phyloP scores from a whole-genome alignment of 2,888 invertebrate species.

The Chironomus tentans region DNA sequence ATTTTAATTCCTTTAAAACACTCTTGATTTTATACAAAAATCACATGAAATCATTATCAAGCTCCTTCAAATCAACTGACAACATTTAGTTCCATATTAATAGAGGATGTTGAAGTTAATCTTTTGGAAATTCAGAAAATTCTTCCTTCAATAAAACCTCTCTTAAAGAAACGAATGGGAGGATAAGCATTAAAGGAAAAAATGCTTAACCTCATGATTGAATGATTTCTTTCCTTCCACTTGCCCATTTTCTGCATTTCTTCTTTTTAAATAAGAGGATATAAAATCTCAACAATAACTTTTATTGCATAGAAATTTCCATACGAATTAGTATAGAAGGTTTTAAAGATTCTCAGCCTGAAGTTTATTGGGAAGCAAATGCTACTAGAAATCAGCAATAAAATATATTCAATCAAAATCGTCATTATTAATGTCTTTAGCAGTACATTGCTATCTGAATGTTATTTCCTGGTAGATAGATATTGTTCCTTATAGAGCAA shows the following conservation, averaged over 20 bases:
- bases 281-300: not conserved
- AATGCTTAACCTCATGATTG: not conserved
- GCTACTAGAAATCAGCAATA: not conserved
- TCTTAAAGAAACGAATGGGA: not conserved
- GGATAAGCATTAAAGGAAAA: not conserved
- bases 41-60: too few relatives aligned
- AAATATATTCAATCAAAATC: not conserved
- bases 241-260: too few relatives aligned
- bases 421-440: not conserved
- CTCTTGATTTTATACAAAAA: too few relatives aligned
- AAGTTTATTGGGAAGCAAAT: too few relatives aligned
- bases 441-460: not conserved
- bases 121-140: not conserved
- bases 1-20: too few relatives aligned
- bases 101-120: not conserved
- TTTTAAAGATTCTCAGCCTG: too few relatives aligned
- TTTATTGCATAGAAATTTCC: not conserved
- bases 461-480: not conserved
- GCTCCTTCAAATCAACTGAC: too few relatives aligned
- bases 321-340: too few relatives aligned
- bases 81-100: too few relatives aligned
- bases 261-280: not conserved
- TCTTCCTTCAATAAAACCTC: not conserved
- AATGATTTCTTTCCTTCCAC: not conserved
- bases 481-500: not conserved